These are phyloP conservation scores for Stegostoma tigrinum DNA, from an alignment of 2,113 vertebrate species.

Conservation along the genomic window DNA sequence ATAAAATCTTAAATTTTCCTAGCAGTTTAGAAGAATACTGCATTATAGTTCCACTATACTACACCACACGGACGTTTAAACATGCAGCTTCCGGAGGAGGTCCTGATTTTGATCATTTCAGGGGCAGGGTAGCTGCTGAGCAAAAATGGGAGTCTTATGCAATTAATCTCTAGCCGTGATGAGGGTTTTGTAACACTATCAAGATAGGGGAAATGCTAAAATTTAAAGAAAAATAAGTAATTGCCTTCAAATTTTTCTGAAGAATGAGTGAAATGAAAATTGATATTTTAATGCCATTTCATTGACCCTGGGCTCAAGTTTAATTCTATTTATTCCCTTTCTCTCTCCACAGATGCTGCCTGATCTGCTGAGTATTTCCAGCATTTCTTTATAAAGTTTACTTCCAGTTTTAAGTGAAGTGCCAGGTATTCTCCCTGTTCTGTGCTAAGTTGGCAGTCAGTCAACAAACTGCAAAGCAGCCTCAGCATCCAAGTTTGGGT, in stretches of 20 bases:
- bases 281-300: background rate
- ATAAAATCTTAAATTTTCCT: background rate
- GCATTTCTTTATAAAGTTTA: no score
- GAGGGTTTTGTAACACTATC: background rate
- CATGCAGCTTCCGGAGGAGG: background rate
- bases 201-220: background rate
- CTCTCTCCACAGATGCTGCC: no score
- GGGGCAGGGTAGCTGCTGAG: background rate
- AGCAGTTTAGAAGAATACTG: background rate
- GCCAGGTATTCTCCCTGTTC: background rate
- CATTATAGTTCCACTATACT: background rate
- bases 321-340: no score
- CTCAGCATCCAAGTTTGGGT: background rate
- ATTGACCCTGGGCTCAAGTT: background rate
- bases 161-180: background rate
- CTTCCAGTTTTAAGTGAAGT: background rate
- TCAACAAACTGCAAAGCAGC: background rate
- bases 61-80: background rate
- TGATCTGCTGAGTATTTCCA: no score
- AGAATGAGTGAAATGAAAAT: background rate
- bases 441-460: background rate
- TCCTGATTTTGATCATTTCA: background rate
- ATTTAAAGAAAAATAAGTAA: background rate
- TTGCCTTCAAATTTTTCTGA: background rate
- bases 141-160: background rate